Conservation (phyloP, 2,797 vertebrate species). For the Phylloscopus collybita region DNA sequence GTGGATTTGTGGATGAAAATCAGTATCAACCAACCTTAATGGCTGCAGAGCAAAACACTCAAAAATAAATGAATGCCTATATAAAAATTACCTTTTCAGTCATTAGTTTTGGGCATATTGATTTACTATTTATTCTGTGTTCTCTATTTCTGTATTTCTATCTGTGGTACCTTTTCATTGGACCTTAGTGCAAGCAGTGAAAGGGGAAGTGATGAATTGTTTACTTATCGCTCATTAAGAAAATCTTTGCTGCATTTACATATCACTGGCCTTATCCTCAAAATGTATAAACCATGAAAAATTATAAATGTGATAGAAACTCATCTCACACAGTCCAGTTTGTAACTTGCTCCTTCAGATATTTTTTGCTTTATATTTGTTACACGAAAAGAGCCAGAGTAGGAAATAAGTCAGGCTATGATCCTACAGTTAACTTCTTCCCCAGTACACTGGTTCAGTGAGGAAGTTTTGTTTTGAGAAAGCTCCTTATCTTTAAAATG, state of each 20-base stretch:
- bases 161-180: background rate
- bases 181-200: background rate
- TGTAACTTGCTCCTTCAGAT: background rate
- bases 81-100: background rate
- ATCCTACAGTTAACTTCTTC: background rate
- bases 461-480: background rate
- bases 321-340: background rate
- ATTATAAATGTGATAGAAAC: background rate
- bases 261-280: background rate
- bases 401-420: background rate
- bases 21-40: background rate
- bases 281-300: background rate
- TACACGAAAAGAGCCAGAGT: background rate
- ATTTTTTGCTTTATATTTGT: background rate
- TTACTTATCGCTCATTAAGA: background rate
- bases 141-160: background rate
- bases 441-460: background rate
- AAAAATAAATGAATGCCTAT: background rate
- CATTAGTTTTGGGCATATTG: background rate
- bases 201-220: background rate
- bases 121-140: background rate
- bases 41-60: background rate
- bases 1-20: background rate
- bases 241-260: background rate
- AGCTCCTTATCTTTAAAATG: background rate